Base-by-base conservation (phyloP, 2,888 invertebrate species). In the Osmoderma eremita region DNA sequence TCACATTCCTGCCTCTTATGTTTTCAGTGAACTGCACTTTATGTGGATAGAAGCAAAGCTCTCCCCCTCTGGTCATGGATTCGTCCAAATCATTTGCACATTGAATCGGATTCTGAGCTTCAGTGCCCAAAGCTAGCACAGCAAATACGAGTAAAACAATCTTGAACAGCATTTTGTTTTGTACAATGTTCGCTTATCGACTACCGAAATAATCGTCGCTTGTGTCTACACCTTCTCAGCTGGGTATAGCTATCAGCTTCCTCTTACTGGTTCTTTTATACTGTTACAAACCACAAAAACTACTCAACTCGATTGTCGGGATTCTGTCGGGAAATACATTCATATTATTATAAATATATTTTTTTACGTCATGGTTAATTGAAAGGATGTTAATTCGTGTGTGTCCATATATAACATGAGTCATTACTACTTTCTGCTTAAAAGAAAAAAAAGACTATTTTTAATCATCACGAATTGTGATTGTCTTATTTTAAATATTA, bases 21-120 rank as follows among this genome's bases (percentile, higher is more conserved):
- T 22, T 30, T n/a, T 61, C 58, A 12, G 48, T 48, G 45, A 61
- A 61, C 45, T 61, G 58, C 58, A 61, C 58, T 45, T 61, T 61
- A 15, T 61, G 45, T 24, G 58, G 58, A n/a, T 30, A 61, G 18
- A 61, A 61, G 30, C 58, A 61, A 15, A 61, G 45, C 36, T 61
- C 45, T 41, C 58, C 58, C 18, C 36, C 45, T 61, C 58, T 61
- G 4, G 30, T 8, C 24, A 30, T 17, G 17, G 58, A 45, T 6
- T 61, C 58, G 15, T 61, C 58, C 17, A 45, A 45, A 30, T 15
- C 30, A 3, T 20, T 45, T 30, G 58, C 24, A 42, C 58, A 48
- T 45, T 45, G 45, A 12, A 61, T 61, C 1, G 48, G 30, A 18
- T 61, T 45, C 36, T 61, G 30, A 15, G 30, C 30, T 10, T 17